Percentiles rank a stretch among this genome's conserved stretches.
These are phyloP conservation scores for Amphipoea oculea DNA, from an alignment of 2,888 invertebrate species.

Conservation along the genomic window DNA sequence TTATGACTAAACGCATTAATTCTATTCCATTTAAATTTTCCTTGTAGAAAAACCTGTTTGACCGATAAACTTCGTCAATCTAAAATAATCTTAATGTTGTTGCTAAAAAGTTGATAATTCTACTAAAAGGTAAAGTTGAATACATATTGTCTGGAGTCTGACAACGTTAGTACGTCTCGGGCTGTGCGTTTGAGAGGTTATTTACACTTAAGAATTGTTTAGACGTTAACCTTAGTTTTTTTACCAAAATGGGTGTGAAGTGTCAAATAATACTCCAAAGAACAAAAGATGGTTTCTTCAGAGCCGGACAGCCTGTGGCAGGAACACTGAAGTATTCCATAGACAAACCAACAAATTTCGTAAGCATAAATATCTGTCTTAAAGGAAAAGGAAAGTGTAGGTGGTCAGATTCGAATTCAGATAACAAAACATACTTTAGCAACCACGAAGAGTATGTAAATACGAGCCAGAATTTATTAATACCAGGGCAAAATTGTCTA, in stretches of 20 bases:
- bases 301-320: conserved; percentile 60
- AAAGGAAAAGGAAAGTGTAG: conserved; percentile 64
- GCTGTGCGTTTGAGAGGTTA: background rate
- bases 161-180: conserved; percentile 1
- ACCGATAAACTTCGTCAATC: background rate
- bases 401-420: conserved; percentile 39
- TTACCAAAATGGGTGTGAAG: conserved; percentile 46
- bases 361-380: conserved; percentile 58
- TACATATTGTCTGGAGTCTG: background rate
- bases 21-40: background rate
- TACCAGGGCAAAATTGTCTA: background rate
- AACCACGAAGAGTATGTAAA: conserved; percentile 63
- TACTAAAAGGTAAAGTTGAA: background rate
- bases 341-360: conserved; percentile 61
- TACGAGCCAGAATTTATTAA: conserved; percentile 39
- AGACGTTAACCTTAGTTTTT: background rate
- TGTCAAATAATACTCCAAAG: conserved; percentile 65
- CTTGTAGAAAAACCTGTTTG: conserved; percentile 9
- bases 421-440: background rate
- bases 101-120: background rate
- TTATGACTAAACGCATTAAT: background rate
- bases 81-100: conserved; percentile 12
- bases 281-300: conserved; percentile 57
- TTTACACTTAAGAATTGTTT: background rate
- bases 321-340: conserved; percentile 66